Evolutionary conservation across 35 echinoderm and acorn worm species (phyloP).

Genomic region (Chiridota heheva): DNA sequence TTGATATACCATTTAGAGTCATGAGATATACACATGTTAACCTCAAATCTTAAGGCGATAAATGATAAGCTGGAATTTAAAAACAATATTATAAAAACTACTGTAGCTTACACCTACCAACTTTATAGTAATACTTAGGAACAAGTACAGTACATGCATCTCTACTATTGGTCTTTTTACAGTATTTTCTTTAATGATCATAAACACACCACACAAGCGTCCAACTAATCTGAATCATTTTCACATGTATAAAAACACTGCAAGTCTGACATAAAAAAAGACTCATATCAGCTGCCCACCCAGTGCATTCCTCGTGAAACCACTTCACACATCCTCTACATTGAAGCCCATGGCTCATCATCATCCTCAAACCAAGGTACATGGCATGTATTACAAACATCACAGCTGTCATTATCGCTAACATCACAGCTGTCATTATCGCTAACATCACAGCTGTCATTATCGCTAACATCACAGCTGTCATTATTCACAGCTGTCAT

Average conservation of each 20-base stretch:
- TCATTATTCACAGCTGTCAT: neutral
- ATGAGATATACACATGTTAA: too few species aligned
- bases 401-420: neutral
- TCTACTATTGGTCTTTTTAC: neutral
- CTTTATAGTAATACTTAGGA: neutral
- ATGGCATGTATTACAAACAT: slow-evolving; percentile 1
- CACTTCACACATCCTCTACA: neutral
- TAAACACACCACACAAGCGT: too few species aligned
- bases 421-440: neutral
- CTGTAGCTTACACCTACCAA: neutral
- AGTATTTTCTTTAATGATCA: neutral
- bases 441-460: neutral
- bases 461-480: neutral
- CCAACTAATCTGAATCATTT: neutral
- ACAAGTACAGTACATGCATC: neutral
- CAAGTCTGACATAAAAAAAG: slow-evolving; percentile 12
- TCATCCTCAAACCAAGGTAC: slow-evolving; percentile 29
- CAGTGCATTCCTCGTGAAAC: slow-evolving; percentile 22
- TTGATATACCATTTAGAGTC: neutral
- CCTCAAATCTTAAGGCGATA: neutral
- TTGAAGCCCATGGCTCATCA: slow-evolving; percentile 20
- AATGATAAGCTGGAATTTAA: neutral
- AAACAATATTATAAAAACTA: neutral
- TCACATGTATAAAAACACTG: neutral
- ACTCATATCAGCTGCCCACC: neutral